Evolutionary conservation across 2,888 invertebrate genomes (phyloP).

Genomic region (Cephus rjabovi): DNA sequence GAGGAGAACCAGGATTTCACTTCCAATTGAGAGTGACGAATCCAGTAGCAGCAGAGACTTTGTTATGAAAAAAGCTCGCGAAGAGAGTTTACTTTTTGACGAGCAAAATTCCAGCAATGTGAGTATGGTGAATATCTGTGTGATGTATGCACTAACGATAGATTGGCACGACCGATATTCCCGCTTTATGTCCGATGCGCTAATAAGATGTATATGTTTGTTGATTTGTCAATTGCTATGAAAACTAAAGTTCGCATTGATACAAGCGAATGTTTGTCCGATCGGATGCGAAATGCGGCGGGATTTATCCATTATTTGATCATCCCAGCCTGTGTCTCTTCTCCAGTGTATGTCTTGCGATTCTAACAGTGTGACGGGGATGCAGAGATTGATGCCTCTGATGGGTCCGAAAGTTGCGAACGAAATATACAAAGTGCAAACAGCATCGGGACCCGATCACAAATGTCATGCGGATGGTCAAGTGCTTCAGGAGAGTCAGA

Average conservation of each 20-base stretch:
- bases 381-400: slow-evolving; percentile 57
- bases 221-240: background rate
- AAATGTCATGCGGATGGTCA: background rate
- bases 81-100: background rate
- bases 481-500: background rate
- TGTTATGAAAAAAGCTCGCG: background rate
- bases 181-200: background rate
- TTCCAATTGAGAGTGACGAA: background rate
- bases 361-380: slow-evolving; percentile 65
- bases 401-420: slow-evolving; percentile 27
- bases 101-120: background rate
- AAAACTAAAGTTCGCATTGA: background rate
- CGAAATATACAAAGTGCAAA: background rate
- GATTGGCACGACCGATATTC: background rate
- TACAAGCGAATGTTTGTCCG: background rate
- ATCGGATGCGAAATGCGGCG: slow-evolving; percentile 12
- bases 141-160: background rate
- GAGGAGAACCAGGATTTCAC: background rate
- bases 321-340: slow-evolving; percentile 50
- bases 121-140: background rate
- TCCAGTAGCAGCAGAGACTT: background rate
- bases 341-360: slow-evolving; percentile 58
- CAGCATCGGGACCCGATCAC: background rate
- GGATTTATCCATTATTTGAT: slow-evolving; percentile 11
- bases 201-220: background rate